Percentiles rank a stretch among this genome's conserved stretches.
These are phyloP conservation scores for Atta cephalotes DNA, from an alignment of 1,140 invertebrate species.

Conservation along the genomic window DNA sequence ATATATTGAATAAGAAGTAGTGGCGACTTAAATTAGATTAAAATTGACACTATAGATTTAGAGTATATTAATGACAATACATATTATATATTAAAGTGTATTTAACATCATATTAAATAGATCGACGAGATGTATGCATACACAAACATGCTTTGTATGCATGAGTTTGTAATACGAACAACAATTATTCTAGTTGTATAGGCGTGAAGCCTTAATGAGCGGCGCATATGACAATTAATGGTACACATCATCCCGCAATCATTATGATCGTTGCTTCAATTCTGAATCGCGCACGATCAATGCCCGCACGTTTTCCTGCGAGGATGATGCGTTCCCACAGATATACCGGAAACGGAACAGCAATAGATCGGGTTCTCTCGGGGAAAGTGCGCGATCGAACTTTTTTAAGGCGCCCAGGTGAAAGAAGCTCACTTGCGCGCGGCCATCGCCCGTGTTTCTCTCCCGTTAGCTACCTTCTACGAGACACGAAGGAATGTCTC, in stretches of 20 bases:
- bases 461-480: constrained; percentile 26
- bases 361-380: constrained; percentile 39
- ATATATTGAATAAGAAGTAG: too few species aligned
- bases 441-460: constrained; percentile 37
- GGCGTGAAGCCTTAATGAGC: constrained; percentile 51
- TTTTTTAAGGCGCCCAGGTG: constrained; percentile 51
- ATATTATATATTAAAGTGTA: neutral
- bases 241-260: neutral
- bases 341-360: constrained; percentile 6
- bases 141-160: neutral
- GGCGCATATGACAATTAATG: constrained; percentile 38
- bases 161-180: constrained; percentile 21
- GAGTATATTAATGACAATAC: neutral
- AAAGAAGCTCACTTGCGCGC: constrained; percentile 50
- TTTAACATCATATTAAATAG: neutral
- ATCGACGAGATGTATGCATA: neutral
- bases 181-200: constrained; percentile 41
- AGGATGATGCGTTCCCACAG: constrained; percentile 51
- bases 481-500: constrained; percentile 40
- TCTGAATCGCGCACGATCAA: constrained; percentile 15
- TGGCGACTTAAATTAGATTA: too few species aligned
- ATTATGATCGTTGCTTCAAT: constrained; percentile 13
- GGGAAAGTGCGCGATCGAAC: constrained; percentile 55
- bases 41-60: too few species aligned
- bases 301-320: constrained; percentile 15